Conservation (phyloP, 2,113 vertebrate species). For the Talpa occidentalis region DNA sequence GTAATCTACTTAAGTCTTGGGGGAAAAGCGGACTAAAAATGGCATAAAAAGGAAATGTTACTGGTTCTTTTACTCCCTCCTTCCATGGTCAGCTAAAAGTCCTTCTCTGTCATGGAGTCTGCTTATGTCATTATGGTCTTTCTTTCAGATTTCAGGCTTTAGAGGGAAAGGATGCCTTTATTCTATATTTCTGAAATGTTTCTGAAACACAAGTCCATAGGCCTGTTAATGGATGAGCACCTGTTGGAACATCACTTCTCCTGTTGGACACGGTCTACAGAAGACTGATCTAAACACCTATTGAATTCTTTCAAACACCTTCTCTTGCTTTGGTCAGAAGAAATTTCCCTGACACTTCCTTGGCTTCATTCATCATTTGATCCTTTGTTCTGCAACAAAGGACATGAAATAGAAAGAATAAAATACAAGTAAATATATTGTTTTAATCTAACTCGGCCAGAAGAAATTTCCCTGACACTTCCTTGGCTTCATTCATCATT, state of each 20-base stretch:
- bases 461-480: not conserved
- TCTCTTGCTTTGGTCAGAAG: not conserved
- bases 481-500: not conserved
- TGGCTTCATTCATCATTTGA: not conserved
- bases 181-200: not conserved
- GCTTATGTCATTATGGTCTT: not conserved
- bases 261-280: not conserved
- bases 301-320: not conserved
- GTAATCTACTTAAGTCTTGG: not conserved
- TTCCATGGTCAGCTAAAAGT: not conserved
- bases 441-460: not conserved
- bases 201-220: not conserved
- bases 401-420: not conserved
- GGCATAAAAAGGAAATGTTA: not conserved
- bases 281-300: not conserved
- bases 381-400: conserved; percentile 15
- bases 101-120: too few species aligned
- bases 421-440: conserved; percentile 4
- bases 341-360: not conserved
- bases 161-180: not conserved
- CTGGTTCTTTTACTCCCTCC: not conserved
- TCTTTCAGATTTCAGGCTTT: not conserved
- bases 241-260: not conserved
- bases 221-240: not conserved
- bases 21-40: not conserved